Evolutionary conservation across 1,140 invertebrate species (phyloP).

Genomic region (Platorchestia sp.): DNA sequence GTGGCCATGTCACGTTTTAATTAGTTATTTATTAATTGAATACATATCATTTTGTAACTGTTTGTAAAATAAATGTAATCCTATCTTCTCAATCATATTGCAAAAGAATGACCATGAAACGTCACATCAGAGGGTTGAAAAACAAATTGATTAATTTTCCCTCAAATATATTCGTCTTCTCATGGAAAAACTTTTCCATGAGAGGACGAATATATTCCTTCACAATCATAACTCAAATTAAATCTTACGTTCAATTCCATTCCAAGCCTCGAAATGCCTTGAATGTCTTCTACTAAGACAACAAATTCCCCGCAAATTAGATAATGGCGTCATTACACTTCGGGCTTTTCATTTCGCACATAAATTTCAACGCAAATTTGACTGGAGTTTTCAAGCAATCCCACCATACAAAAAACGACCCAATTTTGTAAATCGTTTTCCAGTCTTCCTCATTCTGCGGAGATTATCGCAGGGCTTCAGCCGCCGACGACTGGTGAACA

Average conservation of each 20-base stretch:
- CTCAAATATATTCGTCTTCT: no score
- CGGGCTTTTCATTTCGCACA: background rate
- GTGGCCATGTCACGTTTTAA: no score
- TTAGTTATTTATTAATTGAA: no score
- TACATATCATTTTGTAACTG: no score
- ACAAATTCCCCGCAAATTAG: background rate
- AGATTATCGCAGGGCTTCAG: background rate
- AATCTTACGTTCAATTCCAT: background rate
- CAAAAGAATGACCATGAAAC: no score
- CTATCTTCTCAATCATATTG: no score
- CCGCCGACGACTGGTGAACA: background rate
- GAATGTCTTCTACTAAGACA: background rate
- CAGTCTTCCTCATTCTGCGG: background rate
- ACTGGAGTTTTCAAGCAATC: background rate
- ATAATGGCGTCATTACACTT: background rate
- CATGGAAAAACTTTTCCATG: no score
- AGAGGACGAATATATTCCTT: no score
- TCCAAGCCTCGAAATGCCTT: background rate
- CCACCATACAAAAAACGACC: background rate
- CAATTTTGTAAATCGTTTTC: background rate
- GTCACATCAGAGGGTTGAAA: no score
- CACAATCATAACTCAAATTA: background rate
- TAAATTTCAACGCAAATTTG: background rate
- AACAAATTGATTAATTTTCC: no score
- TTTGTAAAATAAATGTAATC: no score